Evolutionary conservation across 2,797 vertebrate species (phyloP), one percentile per base, ranked within the genome.

Genomic region (Chrosomus eos): DNA sequence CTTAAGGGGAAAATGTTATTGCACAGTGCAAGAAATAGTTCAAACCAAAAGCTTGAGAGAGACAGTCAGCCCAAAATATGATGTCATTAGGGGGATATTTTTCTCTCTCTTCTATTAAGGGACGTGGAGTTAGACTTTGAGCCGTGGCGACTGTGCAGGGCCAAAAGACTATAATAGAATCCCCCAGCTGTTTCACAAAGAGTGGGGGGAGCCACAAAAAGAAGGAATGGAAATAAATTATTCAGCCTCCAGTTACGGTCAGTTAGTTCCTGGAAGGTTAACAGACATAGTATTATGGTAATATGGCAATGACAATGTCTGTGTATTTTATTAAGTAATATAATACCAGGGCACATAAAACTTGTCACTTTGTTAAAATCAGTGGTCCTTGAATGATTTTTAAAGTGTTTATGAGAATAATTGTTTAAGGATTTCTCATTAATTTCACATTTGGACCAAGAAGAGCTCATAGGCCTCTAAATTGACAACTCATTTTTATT

Each of bases 11-110:
- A 45, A 73, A 58, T 58, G 55, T 14, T 3, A 2, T 62, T 62
- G n/a, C 11, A 28, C 1, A 0, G 45, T 76, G 31, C 26, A 67
- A 26, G 31, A 71, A 71, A 60, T 36, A 19, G 19, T 67, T 77
- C 26, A 60, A 71, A 71, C 19, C 26, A 21, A 78, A 70, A 70
- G 13, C 82, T n/a, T 60, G 21, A 84, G 26, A 33, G 64, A 70
- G 66, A 19, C 43, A 36, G 64, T 84, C 53, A 60, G 74, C 51
- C 74, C 28, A 84, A 70, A 78, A 75, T 78, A 71, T 84, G 82
- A 84, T 78, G 82, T 78, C 64, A 84, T 78, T 48, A 48, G 51
- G 33, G 8, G 55, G 70, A 45, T 36, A 7, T 58, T 60, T 60
- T 26, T 70, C 43, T 26, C 9, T n/a, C 36, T 45, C 38, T 80